Evolutionary conservation across 2,888 invertebrate genomes (phyloP), one percentile per base, ranked within the genome.

Genomic region (Orgyia antiqua): DNA sequence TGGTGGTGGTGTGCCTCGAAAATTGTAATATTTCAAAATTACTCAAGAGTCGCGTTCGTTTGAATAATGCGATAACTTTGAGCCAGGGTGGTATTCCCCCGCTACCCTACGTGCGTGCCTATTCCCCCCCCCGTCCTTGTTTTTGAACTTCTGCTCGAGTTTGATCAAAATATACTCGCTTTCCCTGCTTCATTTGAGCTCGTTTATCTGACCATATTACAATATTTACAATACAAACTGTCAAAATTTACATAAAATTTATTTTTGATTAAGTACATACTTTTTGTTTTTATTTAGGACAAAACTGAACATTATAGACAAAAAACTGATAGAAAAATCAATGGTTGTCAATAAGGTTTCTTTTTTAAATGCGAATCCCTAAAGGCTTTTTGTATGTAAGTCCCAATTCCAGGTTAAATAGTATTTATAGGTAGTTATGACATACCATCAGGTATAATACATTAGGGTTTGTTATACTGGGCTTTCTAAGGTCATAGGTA

Each of bases 1-100:
- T 15, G 6, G 15, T 15, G 6, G 68, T 68, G 68, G 68, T 55
- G 69, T 68, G 69, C 50, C 75, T 75, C 69, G 76, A 82, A 83
- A 84, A 82, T 84, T 82, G 86, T 84, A 84, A 86, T 86, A 86
- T 86, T 86, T 86, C 86, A 84, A 86, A 86, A 86, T 86, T 86
- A 86, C 84, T 86, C 84, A 84, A 77, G 82, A 84, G 83, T 83
- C 83, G 83, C 80, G 83, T 80, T 78, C 74, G 66, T 69, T 79
- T 86, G 84, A 84, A 78, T 86, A 83, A 86, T 86, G 84, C 66
- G 77, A 71, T 76, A 86, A 86, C 66, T 84, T 84, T 73, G 55
- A 54, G 68, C 61, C 51, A 51, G 74, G 71, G 69, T 60, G 62
- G 63, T 49, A 45, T 51, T 60, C 54, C 55, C 56, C 51, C 39